Percentiles rank a stretch among this genome's conserved stretches.
These are phyloP conservation scores for Caenorhabditis macrosperma DNA, from an alignment of 2,888 invertebrate species.

Conservation along the genomic window DNA sequence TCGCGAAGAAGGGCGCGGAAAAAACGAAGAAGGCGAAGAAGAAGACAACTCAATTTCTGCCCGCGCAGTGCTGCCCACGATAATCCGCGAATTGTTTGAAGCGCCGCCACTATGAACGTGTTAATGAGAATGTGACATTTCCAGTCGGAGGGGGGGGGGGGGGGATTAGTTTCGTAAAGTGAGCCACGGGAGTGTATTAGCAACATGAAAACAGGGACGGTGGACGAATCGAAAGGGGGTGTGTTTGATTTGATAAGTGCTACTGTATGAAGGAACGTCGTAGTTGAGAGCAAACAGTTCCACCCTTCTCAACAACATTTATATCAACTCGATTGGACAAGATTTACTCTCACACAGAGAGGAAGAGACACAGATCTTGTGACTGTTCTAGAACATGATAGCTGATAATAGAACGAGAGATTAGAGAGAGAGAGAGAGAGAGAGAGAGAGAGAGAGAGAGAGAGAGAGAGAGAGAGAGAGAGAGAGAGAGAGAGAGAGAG, in stretches of 20 bases:
- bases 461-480: no score
- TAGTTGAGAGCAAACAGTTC: constrained; percentile 27
- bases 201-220: constrained; percentile 8
- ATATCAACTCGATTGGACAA: not conserved
- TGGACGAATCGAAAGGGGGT: constrained; percentile 5
- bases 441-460: no score
- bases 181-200: constrained; percentile 9
- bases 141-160: no score
- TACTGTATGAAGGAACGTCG: constrained; percentile 31
- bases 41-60: constrained; percentile 45
- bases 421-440: no score
- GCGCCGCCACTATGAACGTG: not conserved
- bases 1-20: constrained; percentile 10
- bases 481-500: no score
- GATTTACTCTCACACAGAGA: no score
- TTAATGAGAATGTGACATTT: constrained; percentile 50
- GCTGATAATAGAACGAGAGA: no score
- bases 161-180: not conserved
- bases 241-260: constrained; percentile 46
- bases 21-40: not conserved
- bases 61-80: constrained; percentile 4
- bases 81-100: constrained; percentile 44
- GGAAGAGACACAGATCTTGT: constrained; percentile 5
- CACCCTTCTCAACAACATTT: constrained; percentile 17
- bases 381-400: no score